Base-by-base conservation (phyloP, 1,140 invertebrate species). In the Eupristina koningsbergeri region DNA sequence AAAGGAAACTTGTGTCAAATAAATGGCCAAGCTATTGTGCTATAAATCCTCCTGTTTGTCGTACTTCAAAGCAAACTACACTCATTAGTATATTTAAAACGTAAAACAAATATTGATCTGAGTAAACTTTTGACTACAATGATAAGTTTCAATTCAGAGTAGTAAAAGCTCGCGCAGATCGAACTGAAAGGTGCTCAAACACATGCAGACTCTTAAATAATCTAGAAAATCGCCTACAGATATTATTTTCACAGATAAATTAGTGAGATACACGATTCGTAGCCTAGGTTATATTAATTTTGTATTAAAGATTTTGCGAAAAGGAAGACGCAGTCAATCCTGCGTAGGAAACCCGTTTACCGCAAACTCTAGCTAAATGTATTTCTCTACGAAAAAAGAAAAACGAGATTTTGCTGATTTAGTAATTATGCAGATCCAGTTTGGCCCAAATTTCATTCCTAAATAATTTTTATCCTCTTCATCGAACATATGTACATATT, bases 361-460 rank as follows among this genome's bases (percentile, higher is more conserved):
- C 15, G 6, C 36, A 26, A 31, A 6, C 15, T 0, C n/a, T n/a
- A n/a, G n/a, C 6, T 74, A 6, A 73, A 45, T 73, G 22, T 36
- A 76, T 61, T 47, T 82, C 63, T 76, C 50, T 67, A n/a, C n/a
- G 41, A 5, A 82, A 75, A 71, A 47, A 82, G 74, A 82, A 76
- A 71, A 64, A 69, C 0, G 13, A 53, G 61, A 67, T 75, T 76
- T 67, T 47, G 67, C 9, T 41, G 73, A 75, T 81, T 26, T n/a
- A n/a, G n/a, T n/a, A n/a, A 45, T 5, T 7, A 29, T 34, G 19
- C 53, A 26, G 39, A 81, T 82, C 41, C 31, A 82, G 29, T 77
- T 76, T 29, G n/a, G 61, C 41, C 22, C 26, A 19, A 17, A 61
- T 29, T 73, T 61, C 79, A 58, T 77, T 53, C 71, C 67, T 69